Evolutionary conservation across 2,888 invertebrate species (phyloP).

Genomic region (Patella depressa): DNA sequence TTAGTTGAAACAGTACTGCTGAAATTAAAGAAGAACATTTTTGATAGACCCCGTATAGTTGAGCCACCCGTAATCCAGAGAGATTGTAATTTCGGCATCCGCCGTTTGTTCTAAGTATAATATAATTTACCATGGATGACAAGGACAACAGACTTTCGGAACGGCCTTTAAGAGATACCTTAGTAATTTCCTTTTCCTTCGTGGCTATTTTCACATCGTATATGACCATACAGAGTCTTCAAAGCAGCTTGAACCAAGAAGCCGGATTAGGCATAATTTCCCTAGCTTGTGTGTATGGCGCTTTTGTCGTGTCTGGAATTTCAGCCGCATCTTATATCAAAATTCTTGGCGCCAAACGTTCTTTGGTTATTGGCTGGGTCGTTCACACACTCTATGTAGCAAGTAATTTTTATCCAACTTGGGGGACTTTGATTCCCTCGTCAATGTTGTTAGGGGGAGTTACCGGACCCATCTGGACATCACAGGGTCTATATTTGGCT

Average conservation of each 20-base stretch:
- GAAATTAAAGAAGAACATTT: too few species aligned
- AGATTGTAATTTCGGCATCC: too few species aligned
- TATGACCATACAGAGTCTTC: constrained; percentile 62
- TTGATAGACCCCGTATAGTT: too few species aligned
- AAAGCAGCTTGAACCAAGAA: constrained; percentile 61
- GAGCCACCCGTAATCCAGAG: too few species aligned
- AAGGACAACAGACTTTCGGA: neutral
- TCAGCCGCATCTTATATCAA: constrained; percentile 53
- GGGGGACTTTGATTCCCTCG: constrained; percentile 53
- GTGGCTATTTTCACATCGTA: constrained; percentile 62
- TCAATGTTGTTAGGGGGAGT: constrained; percentile 56
- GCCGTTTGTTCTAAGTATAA: too few species aligned
- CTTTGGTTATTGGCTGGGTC: constrained; percentile 50
- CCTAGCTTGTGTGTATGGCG: constrained; percentile 60
- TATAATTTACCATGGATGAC: too few species aligned
- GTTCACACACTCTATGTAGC: constrained; percentile 53
- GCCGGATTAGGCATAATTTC: constrained; percentile 58
- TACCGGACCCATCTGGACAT: constrained; percentile 62
- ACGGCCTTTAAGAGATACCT: constrained; percentile 37
- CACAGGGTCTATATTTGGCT: constrained; percentile 60
- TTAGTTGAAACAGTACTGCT: too few species aligned
- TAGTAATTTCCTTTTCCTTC: constrained; percentile 56
- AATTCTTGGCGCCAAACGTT: constrained; percentile 55
- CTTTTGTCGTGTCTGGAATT: constrained; percentile 58
- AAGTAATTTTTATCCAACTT: constrained; percentile 56